A percentile compares a stretch with the other conserved stretches of the same genome.
These are phyloP conservation scores for Peromyscus melanophrys DNA, from an alignment of 2,797 vertebrate genomes.

Conservation along the genomic window DNA sequence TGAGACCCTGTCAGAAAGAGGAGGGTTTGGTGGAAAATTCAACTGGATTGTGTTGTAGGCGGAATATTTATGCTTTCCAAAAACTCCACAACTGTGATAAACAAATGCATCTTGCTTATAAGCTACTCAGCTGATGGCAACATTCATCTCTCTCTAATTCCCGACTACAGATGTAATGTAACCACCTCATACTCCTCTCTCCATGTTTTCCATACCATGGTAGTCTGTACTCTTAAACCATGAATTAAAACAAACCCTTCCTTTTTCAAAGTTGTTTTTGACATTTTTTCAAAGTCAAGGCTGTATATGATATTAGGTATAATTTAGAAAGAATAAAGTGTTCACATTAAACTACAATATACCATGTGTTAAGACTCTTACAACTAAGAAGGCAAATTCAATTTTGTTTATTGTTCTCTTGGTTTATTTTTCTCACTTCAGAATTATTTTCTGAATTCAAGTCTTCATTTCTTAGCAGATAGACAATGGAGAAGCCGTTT, in stretches of 20 bases:
- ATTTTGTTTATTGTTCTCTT: neutral
- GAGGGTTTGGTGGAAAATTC: neutral
- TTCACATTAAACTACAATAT: neutral
- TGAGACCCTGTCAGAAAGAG: neutral
- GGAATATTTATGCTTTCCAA: neutral
- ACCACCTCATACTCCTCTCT: neutral
- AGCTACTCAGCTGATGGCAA: neutral
- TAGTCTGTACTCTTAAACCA: neutral
- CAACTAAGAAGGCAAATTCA: neutral
- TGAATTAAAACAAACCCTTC: neutral
- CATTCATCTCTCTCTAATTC: too few species aligned
- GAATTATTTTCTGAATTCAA: neutral
- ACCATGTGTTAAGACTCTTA: neutral
- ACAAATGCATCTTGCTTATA: neutral
- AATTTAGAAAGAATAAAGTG: conserved; percentile 23
- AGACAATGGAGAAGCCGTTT: neutral
- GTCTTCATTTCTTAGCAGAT: neutral
- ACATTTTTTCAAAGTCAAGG: neutral
- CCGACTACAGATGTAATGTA: neutral
- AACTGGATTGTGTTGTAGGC: too few species aligned
- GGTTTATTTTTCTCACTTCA: neutral
- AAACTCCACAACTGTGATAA: neutral
- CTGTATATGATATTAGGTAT: neutral
- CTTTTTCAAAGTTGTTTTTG: neutral
- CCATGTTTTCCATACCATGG: neutral